phyloP scores from a whole-genome alignment of 1,140 invertebrate genomes.

The Drosophila neocordata region DNA sequence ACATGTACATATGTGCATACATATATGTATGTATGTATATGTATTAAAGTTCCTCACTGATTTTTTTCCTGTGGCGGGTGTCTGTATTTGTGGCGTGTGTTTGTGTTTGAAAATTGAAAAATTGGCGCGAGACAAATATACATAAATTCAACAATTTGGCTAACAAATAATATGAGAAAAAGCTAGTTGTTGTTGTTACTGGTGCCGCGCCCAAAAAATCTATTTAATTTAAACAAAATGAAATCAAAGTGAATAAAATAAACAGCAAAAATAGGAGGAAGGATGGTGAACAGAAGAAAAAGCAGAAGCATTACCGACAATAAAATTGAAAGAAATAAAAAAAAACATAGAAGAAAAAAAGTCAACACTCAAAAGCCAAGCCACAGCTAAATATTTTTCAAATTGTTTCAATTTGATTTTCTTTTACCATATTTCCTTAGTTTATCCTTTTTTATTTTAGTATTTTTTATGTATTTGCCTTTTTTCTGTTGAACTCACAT shows the following conservation, averaged over 20 bases:
- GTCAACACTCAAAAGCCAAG: constrained; percentile 38
- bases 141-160: constrained; percentile 10
- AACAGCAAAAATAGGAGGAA: constrained; percentile 24
- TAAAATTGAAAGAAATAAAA: constrained; percentile 24
- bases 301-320: constrained; percentile 21
- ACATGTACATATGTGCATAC: too few relatives aligned
- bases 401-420: background rate
- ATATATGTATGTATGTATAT: background rate
- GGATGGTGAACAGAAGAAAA: constrained; percentile 10
- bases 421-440: background rate
- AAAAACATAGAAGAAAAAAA: constrained; percentile 1
- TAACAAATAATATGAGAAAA: constrained; percentile 9
- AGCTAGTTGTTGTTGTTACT: constrained; percentile 9
- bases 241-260: constrained; percentile 23
- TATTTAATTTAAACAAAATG: constrained; percentile 33
- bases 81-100: background rate
- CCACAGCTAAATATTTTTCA: background rate
- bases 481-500: constrained; percentile 20
- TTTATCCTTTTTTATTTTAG: constrained; percentile 21
- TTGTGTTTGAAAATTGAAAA: constrained; percentile 4
- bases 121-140: constrained; percentile 8
- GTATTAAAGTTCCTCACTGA: constrained; percentile 2
- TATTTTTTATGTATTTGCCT: constrained; percentile 14
- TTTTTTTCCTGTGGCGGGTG: constrained; percentile 6
- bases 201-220: constrained; percentile 23